Conservation (phyloP, 2,888 invertebrate species). For the Tipula unca region DNA sequence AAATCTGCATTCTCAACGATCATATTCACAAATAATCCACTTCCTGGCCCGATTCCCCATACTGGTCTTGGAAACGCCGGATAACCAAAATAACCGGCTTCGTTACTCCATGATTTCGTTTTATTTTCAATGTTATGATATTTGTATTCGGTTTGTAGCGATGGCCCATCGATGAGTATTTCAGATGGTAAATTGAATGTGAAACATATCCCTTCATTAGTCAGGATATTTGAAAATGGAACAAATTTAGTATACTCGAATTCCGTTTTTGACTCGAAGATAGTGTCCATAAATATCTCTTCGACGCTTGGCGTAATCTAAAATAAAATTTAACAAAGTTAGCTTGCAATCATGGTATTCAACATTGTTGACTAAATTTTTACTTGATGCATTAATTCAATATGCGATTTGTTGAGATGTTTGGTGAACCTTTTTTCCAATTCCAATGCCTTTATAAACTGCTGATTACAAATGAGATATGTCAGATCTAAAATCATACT, state of each 20-base stretch:
- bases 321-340: background rate
- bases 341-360: background rate
- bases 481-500: background rate
- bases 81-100: background rate
- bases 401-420: background rate
- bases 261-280: background rate
- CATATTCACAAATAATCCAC: background rate
- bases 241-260: too few species aligned
- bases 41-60: background rate
- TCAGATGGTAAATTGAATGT: background rate
- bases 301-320: background rate
- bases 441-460: background rate
- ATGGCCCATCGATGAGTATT: background rate
- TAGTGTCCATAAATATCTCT: background rate
- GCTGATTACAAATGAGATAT: background rate
- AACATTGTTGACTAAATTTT: background rate
- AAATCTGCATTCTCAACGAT: background rate
- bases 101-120: background rate
- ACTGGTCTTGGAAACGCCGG: background rate
- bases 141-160: background rate
- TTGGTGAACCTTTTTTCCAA: background rate
- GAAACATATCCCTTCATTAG: background rate
- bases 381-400: background rate
- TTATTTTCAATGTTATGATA: background rate
- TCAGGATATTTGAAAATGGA: background rate